Base-by-base conservation (phyloP, 2,797 vertebrate species). In the Parambassis ranga region DNA sequence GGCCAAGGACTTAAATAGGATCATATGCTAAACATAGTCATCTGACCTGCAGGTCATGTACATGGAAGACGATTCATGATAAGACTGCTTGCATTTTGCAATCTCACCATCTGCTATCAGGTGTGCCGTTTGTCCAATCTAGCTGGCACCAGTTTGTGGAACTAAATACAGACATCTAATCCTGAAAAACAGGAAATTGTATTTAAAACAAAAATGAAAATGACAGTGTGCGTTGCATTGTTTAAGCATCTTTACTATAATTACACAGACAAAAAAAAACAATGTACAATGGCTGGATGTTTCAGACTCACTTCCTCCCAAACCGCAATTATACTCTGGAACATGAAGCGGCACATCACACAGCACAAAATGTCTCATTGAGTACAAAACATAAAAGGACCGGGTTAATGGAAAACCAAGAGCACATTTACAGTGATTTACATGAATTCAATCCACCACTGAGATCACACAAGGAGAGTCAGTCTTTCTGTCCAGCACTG, bases 241-340 rank as follows among this genome's bases (percentile, higher is more conserved):
- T 86, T 89, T 78, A 83, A 81, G 87, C 82, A 81, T 85, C 81
- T 92, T 92, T 93, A 93, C 92, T 92, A 87, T 88, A 92, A 84
- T 84, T 91, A 88, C 89, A 90, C 84, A 91, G 87, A 90, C 81
- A 86, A 84, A 86, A 85, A 86, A 84, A 86, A 85, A 86, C 86
- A 89, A 91, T 89, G 78, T 92, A 93, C 90, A 93, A 87, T 48
- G 82, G 65, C 79, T 84, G 67, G 74, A 88, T 81, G 79, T 78
- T 71, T 81, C 71, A 61, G 82, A 74, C 71, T 60, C 56, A 65
- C 81, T 77, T 83, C 84, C 83, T 68, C 69, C 60, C 37, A 62
- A 53, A 39, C 57, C 30, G 63, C 79, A 63, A 50, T 72, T 83
- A 83, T 72, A 86, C 84, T 80, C 68, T 63, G 78, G 75, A 60